Evolutionary conservation across 2,113 vertebrate species (phyloP).

Genomic region (Sisor rabdophorus): DNA sequence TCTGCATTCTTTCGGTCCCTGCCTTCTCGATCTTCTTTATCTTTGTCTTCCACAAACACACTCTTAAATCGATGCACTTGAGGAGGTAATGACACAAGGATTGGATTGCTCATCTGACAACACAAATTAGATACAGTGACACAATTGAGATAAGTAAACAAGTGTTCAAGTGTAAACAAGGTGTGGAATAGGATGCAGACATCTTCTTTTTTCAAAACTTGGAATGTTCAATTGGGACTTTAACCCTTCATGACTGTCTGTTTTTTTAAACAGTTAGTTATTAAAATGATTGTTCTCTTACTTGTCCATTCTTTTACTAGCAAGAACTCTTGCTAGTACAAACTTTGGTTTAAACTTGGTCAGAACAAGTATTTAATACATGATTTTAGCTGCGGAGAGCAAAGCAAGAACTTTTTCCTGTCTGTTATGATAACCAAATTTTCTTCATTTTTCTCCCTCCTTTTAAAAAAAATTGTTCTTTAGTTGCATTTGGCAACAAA

Average conservation of each 20-base stretch:
- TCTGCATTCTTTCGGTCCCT: conserved; percentile 37
- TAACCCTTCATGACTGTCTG: neutral
- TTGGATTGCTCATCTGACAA: conserved; percentile 12
- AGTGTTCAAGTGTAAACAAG: neutral
- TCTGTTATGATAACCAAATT: conserved; percentile 40
- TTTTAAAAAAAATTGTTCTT: conserved; percentile 52
- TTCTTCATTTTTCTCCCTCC: conserved; percentile 18
- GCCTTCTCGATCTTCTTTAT: conserved; percentile 15
- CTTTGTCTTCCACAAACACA: neutral
- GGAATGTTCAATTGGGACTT: neutral
- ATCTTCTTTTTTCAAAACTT: neutral
- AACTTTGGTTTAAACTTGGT: conserved; percentile 1
- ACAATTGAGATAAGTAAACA: neutral
- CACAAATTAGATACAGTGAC: neutral
- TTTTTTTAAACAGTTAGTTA: neutral
- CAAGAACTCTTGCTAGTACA: neutral
- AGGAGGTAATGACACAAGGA: conserved; percentile 31
- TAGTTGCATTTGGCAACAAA: conserved; percentile 67
- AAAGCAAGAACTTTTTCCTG: conserved; percentile 10
- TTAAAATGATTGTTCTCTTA: neutral
- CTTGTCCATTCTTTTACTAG: neutral
- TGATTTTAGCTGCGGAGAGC: conserved; percentile 28
- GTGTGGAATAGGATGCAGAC: neutral
- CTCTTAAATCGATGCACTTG: conserved; percentile 25
- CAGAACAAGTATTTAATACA: conserved; percentile 22